Conservation (phyloP, 1,140 invertebrate species). For the Heterodera schachtii region DNA sequence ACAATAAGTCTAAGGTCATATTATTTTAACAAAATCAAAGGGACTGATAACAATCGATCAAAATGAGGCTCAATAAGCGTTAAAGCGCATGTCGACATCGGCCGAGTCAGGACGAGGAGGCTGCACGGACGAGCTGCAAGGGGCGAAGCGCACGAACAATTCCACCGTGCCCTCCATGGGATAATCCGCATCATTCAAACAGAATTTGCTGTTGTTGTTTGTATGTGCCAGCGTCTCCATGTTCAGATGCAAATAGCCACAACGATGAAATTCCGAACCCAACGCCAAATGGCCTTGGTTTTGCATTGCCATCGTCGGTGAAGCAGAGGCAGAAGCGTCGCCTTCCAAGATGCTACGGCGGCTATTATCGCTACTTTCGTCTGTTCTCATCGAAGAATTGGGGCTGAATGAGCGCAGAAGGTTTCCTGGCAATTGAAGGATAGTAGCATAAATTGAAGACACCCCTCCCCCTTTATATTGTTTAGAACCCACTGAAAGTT, state of each 20-base stretch:
- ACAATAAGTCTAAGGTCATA: too few species aligned
- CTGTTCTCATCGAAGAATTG: not conserved
- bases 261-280: conserved; percentile 19
- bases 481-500: conserved; percentile 23
- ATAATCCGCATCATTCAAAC: conserved; percentile 25
- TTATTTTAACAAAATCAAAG: too few species aligned
- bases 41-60: too few species aligned
- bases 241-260: conserved; percentile 25
- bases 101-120: not conserved
- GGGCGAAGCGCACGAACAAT: not conserved
- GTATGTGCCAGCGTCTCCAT: conserved; percentile 4
- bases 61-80: not conserved
- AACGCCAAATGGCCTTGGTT: not conserved
- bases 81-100: not conserved
- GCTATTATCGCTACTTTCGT: not conserved
- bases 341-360: not conserved
- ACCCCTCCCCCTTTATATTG: too few species aligned
- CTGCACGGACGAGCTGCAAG: not conserved
- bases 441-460: too few species aligned
- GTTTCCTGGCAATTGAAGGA: not conserved
- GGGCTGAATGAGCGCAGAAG: not conserved
- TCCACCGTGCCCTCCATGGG: conserved; percentile 26
- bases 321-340: not conserved
- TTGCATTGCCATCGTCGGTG: conserved; percentile 9
- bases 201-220: conserved; percentile 15